Conservation (phyloP, 2,113 vertebrate genomes). For the Eurystomus gularis region DNA sequence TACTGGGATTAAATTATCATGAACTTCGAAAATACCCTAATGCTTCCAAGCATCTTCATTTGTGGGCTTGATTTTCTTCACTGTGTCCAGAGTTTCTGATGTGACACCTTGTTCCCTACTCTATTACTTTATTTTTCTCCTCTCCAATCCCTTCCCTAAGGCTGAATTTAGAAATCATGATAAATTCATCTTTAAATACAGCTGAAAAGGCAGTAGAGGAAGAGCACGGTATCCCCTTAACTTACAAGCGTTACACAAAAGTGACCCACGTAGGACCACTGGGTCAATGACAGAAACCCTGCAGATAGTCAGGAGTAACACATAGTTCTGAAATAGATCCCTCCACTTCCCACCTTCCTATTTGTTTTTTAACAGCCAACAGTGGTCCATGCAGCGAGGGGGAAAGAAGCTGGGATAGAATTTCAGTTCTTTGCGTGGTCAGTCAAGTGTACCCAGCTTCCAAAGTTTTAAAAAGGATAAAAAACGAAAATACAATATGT, state of each 20-base stretch:
- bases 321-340: neutral
- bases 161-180: neutral
- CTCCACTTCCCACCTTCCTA: neutral
- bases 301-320: neutral
- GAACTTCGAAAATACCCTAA: neutral
- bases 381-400: neutral
- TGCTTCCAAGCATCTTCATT: neutral
- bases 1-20: neutral
- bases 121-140: neutral
- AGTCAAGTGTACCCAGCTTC: neutral
- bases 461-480: neutral
- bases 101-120: neutral
- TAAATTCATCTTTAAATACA: neutral
- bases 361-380: neutral
- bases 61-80: neutral
- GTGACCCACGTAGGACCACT: neutral
- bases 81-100: neutral
- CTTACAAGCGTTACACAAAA: neutral
- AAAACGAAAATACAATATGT: neutral
- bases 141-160: neutral
- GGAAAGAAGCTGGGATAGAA: neutral
- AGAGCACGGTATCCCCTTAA: neutral
- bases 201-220: neutral
- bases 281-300: neutral
- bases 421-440: neutral